A percentile compares a stretch with the other conserved stretches of the same genome.
Conservation (phyloP, 2,888 invertebrate species). For the Arctia plantaginis region DNA sequence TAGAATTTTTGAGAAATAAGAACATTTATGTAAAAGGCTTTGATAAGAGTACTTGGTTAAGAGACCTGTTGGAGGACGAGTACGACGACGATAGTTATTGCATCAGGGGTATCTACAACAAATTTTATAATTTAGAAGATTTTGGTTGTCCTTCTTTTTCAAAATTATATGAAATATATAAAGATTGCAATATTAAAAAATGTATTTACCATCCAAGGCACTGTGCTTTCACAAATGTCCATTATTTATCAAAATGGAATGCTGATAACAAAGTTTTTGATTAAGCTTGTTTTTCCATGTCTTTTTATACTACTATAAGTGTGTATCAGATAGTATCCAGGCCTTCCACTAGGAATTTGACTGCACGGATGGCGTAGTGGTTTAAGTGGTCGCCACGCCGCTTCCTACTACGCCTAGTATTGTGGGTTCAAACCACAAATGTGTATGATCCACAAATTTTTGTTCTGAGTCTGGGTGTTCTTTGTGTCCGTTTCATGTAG, state of each 20-base stretch:
- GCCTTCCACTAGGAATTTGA: too few species aligned
- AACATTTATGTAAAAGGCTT: slow-evolving; percentile 14
- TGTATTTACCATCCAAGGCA: slow-evolving; percentile 10
- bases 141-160: slow-evolving; percentile 12
- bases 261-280: slow-evolving; percentile 9
- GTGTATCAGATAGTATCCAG: not conserved
- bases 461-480: too few species aligned
- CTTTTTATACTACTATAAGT: not conserved
- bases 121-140: slow-evolving; percentile 12
- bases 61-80: not conserved
- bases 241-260: slow-evolving; percentile 13
- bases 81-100: not conserved
- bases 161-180: slow-evolving; percentile 10
- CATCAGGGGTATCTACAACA: not conserved
- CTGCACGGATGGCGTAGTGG: too few species aligned
- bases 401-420: too few species aligned
- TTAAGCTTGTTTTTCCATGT: not conserved
- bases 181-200: not conserved
- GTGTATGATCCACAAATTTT: too few species aligned
- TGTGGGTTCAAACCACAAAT: too few species aligned
- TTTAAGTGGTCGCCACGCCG: too few species aligned
- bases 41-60: slow-evolving; percentile 5
- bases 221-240: slow-evolving; percentile 18
- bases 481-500: too few species aligned
- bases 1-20: slow-evolving; percentile 8